A percentile compares a stretch with the other conserved stretches of the same genome.
phyloP scores from a whole-genome alignment of 2,888 invertebrate species.

The Drosophila macrospina region DNA sequence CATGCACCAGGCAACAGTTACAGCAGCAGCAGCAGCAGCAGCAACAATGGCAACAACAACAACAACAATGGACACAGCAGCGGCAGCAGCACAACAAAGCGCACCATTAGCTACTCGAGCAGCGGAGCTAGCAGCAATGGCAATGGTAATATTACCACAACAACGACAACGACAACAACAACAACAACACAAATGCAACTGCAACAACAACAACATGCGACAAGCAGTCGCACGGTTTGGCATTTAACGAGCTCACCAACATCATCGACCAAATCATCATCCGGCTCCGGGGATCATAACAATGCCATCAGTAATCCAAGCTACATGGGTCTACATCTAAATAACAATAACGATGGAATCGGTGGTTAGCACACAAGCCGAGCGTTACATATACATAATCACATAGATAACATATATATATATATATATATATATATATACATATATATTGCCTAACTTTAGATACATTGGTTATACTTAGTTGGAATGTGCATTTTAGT shows the following conservation, averaged over 20 bases:
- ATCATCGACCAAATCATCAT: slow-evolving; percentile 74
- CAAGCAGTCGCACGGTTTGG: slow-evolving; percentile 85
- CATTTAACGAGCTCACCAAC: slow-evolving; percentile 79
- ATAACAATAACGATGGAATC: slow-evolving; percentile 84
- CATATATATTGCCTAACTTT: background rate
- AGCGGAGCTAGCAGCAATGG: slow-evolving; percentile 73
- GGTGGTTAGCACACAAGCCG: slow-evolving; percentile 79
- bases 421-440: background rate
- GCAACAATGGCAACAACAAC: slow-evolving; percentile 41
- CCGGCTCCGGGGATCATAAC: slow-evolving; percentile 77
- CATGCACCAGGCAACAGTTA: slow-evolving; percentile 49
- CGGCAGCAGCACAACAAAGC: slow-evolving; percentile 61
- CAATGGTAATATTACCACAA: slow-evolving; percentile 66
- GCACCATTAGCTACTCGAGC: slow-evolving; percentile 68
- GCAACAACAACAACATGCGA: slow-evolving; percentile 69
- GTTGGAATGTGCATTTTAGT: slow-evolving; percentile 19
- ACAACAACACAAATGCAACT: slow-evolving; percentile 27
- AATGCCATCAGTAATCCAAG: slow-evolving; percentile 85
- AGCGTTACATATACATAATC: slow-evolving; percentile 30
- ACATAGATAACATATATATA: slow-evolving; percentile 20
- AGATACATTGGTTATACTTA: slow-evolving; percentile 20
- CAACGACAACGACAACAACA: slow-evolving; percentile 43
- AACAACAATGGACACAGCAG: slow-evolving; percentile 57
- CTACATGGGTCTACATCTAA: slow-evolving; percentile 84
- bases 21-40: slow-evolving; percentile 33